Percentiles rank a stretch among this genome's conserved stretches.
These are phyloP conservation scores for Cyanoderma ruficeps DNA, from an alignment of 2,113 vertebrate genomes.

Conservation along the genomic window DNA sequence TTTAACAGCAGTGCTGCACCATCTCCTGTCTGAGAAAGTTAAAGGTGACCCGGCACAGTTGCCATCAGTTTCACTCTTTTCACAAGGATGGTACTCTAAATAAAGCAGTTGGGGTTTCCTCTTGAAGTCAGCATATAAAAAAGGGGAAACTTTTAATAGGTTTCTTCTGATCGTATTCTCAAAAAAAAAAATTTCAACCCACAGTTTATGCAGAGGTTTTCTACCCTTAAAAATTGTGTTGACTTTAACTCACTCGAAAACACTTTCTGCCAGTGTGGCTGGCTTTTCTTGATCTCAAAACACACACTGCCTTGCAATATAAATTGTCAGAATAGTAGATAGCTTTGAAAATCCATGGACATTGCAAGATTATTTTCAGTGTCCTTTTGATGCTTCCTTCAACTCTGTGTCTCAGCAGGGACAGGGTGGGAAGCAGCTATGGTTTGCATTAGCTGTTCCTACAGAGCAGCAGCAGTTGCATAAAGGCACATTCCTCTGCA, in stretches of 20 bases:
- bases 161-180: not conserved
- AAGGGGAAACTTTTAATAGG: not conserved
- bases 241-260: not conserved
- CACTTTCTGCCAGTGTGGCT: not conserved
- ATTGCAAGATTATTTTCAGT: not conserved
- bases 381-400: not conserved
- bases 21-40: not conserved
- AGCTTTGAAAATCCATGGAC: not conserved
- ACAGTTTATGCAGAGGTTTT: not conserved
- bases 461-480: not conserved
- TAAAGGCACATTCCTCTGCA: not conserved
- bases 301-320: not conserved
- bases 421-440: not conserved
- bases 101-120: not conserved
- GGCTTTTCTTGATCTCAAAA: not conserved
- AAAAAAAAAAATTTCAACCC: not conserved
- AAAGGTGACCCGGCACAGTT: slow-evolving; percentile 18
- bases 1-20: not conserved
- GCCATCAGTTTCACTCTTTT: not conserved
- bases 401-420: not conserved
- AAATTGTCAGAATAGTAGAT: not conserved
- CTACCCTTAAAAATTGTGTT: not conserved
- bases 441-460: not conserved
- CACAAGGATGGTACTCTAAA: not conserved
- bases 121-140: not conserved